These are phyloP conservation scores for Coryphaenoides rupestris DNA, from an alignment of 2,113 vertebrate genomes.

Conservation along the genomic window DNA sequence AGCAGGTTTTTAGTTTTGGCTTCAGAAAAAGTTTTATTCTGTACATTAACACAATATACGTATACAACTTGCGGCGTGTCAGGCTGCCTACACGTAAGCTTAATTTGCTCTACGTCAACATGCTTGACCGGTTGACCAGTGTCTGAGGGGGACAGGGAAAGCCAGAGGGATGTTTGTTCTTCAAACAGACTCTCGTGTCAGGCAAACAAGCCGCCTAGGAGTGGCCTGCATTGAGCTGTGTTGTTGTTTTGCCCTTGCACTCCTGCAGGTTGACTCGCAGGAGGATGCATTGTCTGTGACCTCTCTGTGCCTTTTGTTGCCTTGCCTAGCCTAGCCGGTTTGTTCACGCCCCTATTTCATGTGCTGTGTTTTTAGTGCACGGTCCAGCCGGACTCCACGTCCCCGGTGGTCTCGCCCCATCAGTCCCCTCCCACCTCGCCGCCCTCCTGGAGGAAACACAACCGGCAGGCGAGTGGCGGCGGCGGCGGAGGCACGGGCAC, in stretches of 20 bases:
- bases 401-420: constrained; percentile 93
- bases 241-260: neutral
- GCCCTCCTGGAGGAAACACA: constrained; percentile 92
- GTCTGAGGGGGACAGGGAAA: neutral
- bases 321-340: neutral
- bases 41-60: too few relatives aligned
- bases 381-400: constrained; percentile 84
- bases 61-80: too few relatives aligned
- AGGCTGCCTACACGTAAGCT: too few relatives aligned
- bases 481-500: too few relatives aligned
- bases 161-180: neutral
- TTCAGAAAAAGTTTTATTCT: too few relatives aligned
- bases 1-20: too few relatives aligned
- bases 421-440: constrained; percentile 95
- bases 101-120: neutral
- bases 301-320: neutral
- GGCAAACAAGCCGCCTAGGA: neutral
- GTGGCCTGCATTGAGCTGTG: neutral
- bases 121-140: neutral
- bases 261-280: neutral
- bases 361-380: neutral
- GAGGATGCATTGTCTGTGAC: neutral
- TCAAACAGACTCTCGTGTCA: neutral
- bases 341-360: neutral
- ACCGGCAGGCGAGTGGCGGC: constrained; percentile 90